Evolutionary conservation across 2,797 vertebrate genomes (phyloP).

Genomic region (Cryptoblepharus egeriae): DNA sequence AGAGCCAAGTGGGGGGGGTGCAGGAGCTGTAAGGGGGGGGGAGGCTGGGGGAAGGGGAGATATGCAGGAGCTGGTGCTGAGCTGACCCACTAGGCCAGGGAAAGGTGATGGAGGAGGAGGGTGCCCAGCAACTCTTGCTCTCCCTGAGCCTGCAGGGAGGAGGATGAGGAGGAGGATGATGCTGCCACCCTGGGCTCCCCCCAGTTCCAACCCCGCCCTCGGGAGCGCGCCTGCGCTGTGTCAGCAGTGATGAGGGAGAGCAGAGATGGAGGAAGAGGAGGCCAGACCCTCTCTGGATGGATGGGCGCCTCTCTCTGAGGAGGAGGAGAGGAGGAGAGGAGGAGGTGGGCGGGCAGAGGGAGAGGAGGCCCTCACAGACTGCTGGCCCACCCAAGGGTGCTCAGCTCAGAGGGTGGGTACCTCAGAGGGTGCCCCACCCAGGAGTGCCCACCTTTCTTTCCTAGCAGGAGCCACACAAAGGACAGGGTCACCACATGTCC

Average conservation of each 20-base stretch:
- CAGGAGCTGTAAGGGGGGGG: not conserved
- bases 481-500: too few relatives aligned
- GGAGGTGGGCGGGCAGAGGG: not conserved
- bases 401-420: not conserved
- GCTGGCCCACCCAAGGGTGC: too few relatives aligned
- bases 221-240: constrained; percentile 44
- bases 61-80: not conserved
- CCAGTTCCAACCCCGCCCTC: constrained; percentile 51
- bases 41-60: not conserved
- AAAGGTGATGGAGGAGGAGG: not conserved
- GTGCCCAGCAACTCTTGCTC: not conserved
- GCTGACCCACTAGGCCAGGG: constrained; percentile 1
- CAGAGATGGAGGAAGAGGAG: not conserved
- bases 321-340: too few relatives aligned
- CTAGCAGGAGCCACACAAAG: too few relatives aligned
- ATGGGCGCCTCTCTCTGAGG: not conserved
- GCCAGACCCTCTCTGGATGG: not conserved
- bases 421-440: too few relatives aligned
- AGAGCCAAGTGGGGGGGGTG: fast-evolving
- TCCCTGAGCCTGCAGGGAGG: constrained; percentile 4
- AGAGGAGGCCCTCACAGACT: too few relatives aligned
- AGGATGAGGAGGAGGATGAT: not conserved
- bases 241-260: constrained; percentile 1
- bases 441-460: too few relatives aligned
- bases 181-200: not conserved